Base-by-base conservation (phyloP, 2,797 vertebrate genomes). In the Distichodus sexfasciatus region DNA sequence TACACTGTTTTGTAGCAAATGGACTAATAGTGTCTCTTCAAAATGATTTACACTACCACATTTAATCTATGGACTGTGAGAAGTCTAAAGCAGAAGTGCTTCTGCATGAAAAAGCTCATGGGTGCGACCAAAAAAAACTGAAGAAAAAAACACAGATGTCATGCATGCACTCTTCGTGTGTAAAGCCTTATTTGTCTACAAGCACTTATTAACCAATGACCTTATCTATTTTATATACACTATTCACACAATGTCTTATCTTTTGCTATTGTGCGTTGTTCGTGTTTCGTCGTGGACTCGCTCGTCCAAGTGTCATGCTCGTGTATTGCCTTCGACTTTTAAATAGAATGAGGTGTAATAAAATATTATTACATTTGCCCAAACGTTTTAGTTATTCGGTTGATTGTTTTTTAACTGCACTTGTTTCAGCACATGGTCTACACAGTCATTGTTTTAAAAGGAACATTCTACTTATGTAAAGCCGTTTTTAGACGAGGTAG, bases 181-280 rank as follows among this genome's bases (percentile, higher is more conserved):
- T 84, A 88, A 87, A 83, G 90, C 90, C 88, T 93, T 91, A 91
- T 86, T 83, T 90, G 91, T 93, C 90, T 92, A 92, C 90, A 91
- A 88, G 86, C 88, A 88, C 88, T 90, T 82, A 79, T 79, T 81
- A 90, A 86, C 78, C 81, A 82, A 88, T 81, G 83, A 88, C 78
- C 89, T 85, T 85, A 78, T 85, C 81, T 76, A 82, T 88, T 91
- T 91, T 92, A 75, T 89, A 89, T 88, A 86, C 83, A 88, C 81
- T 83, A 82, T 84, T 74, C 72, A 77, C 78, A 71, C 69, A 55
- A 74, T 84, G 82, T 87, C 88, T 91, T 86, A 85, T 86, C 84
- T 88, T 79, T 83, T 81, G 79, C 82, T 86, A 75, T 85, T 87
- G 83, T 86, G 82, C 83, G 76, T 82, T 77, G 57, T 67, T 17